Evolutionary conservation across 1,140 invertebrate genomes (phyloP), one percentile per base, ranked within the genome.

Genomic region (Ooceraea biroi): DNA sequence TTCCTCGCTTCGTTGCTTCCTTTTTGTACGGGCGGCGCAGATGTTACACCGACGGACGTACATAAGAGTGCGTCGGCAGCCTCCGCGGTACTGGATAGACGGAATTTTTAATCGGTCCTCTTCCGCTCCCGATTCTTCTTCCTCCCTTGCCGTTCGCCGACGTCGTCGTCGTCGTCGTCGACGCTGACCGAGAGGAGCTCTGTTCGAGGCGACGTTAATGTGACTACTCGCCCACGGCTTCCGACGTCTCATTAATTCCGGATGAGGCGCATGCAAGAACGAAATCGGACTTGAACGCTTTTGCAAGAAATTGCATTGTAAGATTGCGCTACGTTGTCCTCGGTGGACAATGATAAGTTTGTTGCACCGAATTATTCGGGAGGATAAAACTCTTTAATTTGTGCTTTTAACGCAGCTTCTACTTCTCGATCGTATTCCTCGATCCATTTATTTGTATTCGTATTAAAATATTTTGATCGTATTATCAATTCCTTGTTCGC

Each of bases 51-150:
- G 74, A 80, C 63, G 68, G 69, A 82, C 76, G 78, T 76, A 52
- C 60, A 71, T 85, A 73, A 72, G 19, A 58, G 76, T 57, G 25
- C 82, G 55, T 46, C 76, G 77, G 30, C 85, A 52, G 69, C 65
- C 66, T 72, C 19, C 69, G 46, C 71, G 63, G 41, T 63, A 57
- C 65, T 57, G 41, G 88, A 86, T 88, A 92, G 88, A 93, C 89
- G 90, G 92, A 93, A 93, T 93, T 92, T 93, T 93, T 93, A 93
- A 93, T 93, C 91, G 91, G 61, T 27, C 52, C 41, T 44, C 36
- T 36, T 36, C 80, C 74, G 76, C 17, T 44, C 14, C 30, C 57
- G 30, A 60, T 44, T n/a, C 12, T 61, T 82, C 69, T 50, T 82
- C 25, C 36, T 10, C 12, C n/a, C 27, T 68, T 50, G 30, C 48